phyloP scores from a whole-genome alignment of 2,888 invertebrate genomes.

The Chorisops tibialis region DNA sequence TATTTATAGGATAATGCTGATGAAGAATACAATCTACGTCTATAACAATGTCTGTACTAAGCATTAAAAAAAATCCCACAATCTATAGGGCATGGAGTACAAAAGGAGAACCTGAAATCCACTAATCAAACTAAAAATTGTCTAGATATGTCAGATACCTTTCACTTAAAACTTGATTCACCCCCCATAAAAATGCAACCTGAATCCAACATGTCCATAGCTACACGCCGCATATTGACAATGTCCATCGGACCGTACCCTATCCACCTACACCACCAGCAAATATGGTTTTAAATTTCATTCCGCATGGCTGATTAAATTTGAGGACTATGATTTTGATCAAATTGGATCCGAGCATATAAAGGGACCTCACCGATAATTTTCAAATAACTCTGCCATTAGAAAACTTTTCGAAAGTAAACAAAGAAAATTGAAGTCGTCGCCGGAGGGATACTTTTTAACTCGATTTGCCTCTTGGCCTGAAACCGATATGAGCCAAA shows the following conservation, averaged over 20 bases:
- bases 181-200: not conserved
- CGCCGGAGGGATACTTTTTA: slow-evolving; percentile 22
- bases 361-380: slow-evolving; percentile 24
- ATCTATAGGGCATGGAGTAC: no score
- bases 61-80: no score
- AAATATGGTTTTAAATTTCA: slow-evolving; percentile 34
- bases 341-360: slow-evolving; percentile 31
- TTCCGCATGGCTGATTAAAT: slow-evolving; percentile 33
- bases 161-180: not conserved
- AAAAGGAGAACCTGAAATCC: no score
- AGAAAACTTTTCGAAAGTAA: slow-evolving; percentile 31
- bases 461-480: slow-evolving; percentile 28
- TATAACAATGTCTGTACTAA: no score
- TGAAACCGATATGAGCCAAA: slow-evolving; percentile 28
- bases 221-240: not conserved
- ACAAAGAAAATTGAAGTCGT: slow-evolving; percentile 31
- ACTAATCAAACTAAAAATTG: not conserved
- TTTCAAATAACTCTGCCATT: slow-evolving; percentile 27
- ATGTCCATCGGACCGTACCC: slow-evolving; percentile 4
- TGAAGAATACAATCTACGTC: no score
- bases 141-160: not conserved
- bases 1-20: no score
- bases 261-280: slow-evolving; percentile 7
- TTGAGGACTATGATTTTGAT: slow-evolving; percentile 32
- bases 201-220: not conserved